Base-by-base conservation (phyloP, 2,888 invertebrate genomes). In the Nomada fabriciana region DNA sequence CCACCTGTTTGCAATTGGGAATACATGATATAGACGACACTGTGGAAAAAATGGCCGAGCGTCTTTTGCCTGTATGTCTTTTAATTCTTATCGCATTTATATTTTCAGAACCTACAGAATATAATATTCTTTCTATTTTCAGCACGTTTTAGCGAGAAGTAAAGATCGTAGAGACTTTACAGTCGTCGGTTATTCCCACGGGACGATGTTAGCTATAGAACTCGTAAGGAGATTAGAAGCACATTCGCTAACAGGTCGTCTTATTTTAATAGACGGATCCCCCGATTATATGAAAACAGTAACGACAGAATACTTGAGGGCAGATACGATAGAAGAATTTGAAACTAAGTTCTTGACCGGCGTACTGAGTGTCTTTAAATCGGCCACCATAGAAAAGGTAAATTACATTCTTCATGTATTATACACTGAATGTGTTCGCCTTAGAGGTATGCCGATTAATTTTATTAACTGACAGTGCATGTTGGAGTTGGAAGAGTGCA, bases 121-220 rank as follows among this genome's bases (percentile, higher is more conserved):
- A 53, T 20, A 36, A 53, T 23, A 15, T 50, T 13, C 47, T 59
- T 13, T 36, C 5, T 18, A 13, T 18, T 25, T 36, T 86, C 42
- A 97, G 96, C 94, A 95, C 87, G 95, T 97, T 13, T 94, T 95
- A 72, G 94, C 95, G 57, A 94, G 95, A 15, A 91, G 73, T 25
- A 87, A 91, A 70, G 77, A 64, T 50, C 88, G 89, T 13, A 82
- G 87, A 63, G 85, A 90, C 0, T 98, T 97, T 94, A 95, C 96
- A 77, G 92, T 99, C 1, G 95, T 97, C 18, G 99, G 97, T 2
- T 98, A 99, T 94, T 99, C 99, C 18, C 98, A 96, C 91, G 99
- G 99, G 61, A 95, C 96, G 0, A 93, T 97, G 29, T 94, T 98
- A 25, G 96, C 97, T 0, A 94, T 98, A 75, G 97, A 98, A 92